These are phyloP conservation scores for Clavelina lepadiformis DNA, from an alignment of 23 tunicate genomes.

Conservation along the genomic window DNA sequence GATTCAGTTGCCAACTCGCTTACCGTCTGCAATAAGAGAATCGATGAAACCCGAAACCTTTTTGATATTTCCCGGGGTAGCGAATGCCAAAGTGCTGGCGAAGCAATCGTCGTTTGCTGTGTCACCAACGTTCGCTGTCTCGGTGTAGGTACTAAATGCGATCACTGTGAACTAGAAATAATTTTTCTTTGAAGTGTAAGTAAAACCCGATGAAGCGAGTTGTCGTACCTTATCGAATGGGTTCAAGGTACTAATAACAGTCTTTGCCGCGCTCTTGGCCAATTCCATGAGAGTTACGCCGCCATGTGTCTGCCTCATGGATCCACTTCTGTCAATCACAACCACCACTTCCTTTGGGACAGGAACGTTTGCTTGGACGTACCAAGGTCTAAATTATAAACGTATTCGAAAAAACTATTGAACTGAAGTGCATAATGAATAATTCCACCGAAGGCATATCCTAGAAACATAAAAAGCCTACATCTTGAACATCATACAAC, in stretches of 20 bases:
- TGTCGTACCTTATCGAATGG: conserved; percentile 57
- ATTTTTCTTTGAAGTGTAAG: too few relatives aligned
- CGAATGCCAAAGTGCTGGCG: conserved; percentile 10
- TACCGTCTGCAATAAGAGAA: conserved; percentile 16
- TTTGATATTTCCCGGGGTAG: conserved; percentile 24
- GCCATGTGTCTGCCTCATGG: conserved; percentile 24
- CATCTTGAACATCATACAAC: too few relatives aligned
- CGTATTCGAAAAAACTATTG: too few relatives aligned
- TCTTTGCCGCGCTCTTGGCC: conserved; percentile 60
- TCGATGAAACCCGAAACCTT: conserved; percentile 11
- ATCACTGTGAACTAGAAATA: conserved; percentile 27
- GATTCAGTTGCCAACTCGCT: too few relatives aligned
- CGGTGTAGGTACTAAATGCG: conserved; percentile 10
- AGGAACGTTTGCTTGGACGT: conserved; percentile 63
- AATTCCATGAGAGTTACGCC: conserved; percentile 32
- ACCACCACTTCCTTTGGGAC: conserved; percentile 54
- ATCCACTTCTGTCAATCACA: conserved; percentile 63
- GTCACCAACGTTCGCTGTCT: conserved; percentile 1
- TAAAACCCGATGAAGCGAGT: too few relatives aligned
- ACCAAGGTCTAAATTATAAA: conserved; percentile 85
- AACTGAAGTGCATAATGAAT: too few relatives aligned
- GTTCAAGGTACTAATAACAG: conserved; percentile 41
- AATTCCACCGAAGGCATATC: too few relatives aligned
- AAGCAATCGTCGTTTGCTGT: conserved; percentile 21
- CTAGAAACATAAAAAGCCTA: too few relatives aligned